Evolutionary conservation across 2,113 vertebrate genomes (phyloP), one percentile per base, ranked within the genome.

Genomic region (Eidolon helvum): DNA sequence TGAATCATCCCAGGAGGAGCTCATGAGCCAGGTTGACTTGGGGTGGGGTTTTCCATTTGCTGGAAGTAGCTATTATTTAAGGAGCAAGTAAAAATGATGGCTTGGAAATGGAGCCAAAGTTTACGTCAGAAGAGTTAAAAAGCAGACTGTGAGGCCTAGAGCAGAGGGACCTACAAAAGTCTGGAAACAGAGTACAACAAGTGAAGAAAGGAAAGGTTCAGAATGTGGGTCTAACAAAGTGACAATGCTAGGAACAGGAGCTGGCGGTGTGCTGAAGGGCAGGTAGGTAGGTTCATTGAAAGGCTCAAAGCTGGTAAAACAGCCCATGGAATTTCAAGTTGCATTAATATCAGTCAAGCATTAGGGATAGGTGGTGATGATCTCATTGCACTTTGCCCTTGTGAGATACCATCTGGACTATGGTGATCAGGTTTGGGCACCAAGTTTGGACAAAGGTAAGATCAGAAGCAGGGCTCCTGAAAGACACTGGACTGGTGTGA

Each of bases 271-370:
- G 16, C 48, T 24, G 28, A 43, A 15, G 55, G 24, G 38, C n/a
- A 55, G 40, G 18, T n/a, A 38, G 18, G 5, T 6, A 11, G 63
- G 45, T 18, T 65, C 4, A 2, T 5, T 4, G 14, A 35, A 88
- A 68, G 19, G 19, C 59, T 11, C 10, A 72, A n/a, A 72, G 15
- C 28, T 53, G n/a, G 43, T 10, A 33, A 38, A 71, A 68, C 10
- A 38, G 3, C 43, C 43, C 38, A 35, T 9, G 35, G 19, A 63
- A 43, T 86, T 43, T 79, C 55, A 63, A 50, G 45, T 15, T n/a
- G 35, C 10, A 11, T 79, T 61, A 43, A 5, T 0, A 78, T 43
- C 40, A 21, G n/a, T 9, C 4, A 1, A 7, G 14, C 0, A 0
- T n/a, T 16, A 43, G 75, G 14, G 7, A 82, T 43, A 21, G 11